These are phyloP conservation scores for Timema cristinae DNA, from an alignment of 2,888 invertebrate species.

Conservation along the genomic window DNA sequence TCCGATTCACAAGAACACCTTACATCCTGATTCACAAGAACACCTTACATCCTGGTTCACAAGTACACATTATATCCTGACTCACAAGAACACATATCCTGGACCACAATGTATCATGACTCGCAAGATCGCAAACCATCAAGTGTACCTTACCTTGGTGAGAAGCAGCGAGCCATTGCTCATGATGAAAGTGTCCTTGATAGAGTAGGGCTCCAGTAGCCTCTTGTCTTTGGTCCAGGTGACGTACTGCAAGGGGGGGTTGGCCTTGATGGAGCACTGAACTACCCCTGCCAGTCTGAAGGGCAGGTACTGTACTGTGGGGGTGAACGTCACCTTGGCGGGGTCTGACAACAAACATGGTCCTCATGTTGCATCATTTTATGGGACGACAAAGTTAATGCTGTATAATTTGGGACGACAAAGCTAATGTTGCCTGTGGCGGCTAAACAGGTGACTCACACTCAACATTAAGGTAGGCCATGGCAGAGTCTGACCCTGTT, in stretches of 20 bases:
- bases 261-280: conserved; percentile 95
- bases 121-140: background rate
- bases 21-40: too few species aligned
- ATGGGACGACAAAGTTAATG: conserved; percentile 31
- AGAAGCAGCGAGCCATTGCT: conserved; percentile 90
- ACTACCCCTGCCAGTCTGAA: conserved; percentile 90
- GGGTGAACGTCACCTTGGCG: conserved; percentile 93
- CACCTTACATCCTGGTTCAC: too few species aligned
- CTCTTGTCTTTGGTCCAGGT: conserved; percentile 97
- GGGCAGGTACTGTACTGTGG: conserved; percentile 90
- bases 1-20: too few species aligned
- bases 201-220: conserved; percentile 86
- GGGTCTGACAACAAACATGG: conserved; percentile 62
- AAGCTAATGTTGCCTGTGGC: too few species aligned
- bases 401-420: conserved; percentile 20
- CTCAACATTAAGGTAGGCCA: conserved; percentile 94
- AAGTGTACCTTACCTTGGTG: conserved; percentile 59
- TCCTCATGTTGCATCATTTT: too few species aligned
- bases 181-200: conserved; percentile 90
- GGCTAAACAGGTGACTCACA: conserved; percentile 59
- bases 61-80: too few species aligned
- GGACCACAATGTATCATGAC: background rate
- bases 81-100: too few species aligned
- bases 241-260: conserved; percentile 91
- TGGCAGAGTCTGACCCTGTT: conserved; percentile 91